These are phyloP conservation scores for Capitulum mitella DNA, from an alignment of 2,888 invertebrate species.

Conservation along the genomic window DNA sequence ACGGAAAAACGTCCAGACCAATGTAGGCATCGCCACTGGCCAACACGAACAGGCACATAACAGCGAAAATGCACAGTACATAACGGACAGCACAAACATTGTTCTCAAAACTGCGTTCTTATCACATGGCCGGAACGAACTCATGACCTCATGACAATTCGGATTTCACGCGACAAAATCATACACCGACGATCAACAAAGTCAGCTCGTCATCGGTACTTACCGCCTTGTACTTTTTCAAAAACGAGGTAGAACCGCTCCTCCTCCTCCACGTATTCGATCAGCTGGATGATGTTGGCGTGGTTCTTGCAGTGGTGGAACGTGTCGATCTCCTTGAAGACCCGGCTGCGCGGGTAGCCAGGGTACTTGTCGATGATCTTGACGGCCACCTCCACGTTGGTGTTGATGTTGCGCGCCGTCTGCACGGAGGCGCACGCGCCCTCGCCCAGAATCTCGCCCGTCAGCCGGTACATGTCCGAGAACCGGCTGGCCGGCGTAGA, in stretches of 20 bases:
- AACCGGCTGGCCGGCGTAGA: slow-evolving; percentile 1
- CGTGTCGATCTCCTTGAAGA: slow-evolving; percentile 97
- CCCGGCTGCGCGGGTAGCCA: slow-evolving; percentile 85
- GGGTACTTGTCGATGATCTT: slow-evolving; percentile 94
- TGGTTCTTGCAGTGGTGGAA: slow-evolving; percentile 98
- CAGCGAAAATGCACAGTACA: too few species aligned
- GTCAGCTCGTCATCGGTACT: too few species aligned
- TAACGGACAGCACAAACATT: too few species aligned
- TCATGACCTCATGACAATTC: too few species aligned
- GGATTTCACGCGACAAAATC: not conserved
- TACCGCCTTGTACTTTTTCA: slow-evolving; percentile 82
- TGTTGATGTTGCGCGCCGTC: slow-evolving; percentile 84
- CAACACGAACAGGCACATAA: too few species aligned
- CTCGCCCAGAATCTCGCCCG: slow-evolving; percentile 90
- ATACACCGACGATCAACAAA: too few species aligned
- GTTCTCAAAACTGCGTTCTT: too few species aligned
- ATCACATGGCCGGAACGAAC: too few species aligned
- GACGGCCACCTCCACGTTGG: slow-evolving; percentile 90
- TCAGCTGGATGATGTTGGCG: slow-evolving; percentile 93
- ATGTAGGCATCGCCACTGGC: too few species aligned
- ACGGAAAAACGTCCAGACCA: too few species aligned
- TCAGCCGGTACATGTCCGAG: slow-evolving; percentile 80
- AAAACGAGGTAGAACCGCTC: slow-evolving; percentile 91
- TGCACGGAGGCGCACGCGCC: slow-evolving; percentile 95
- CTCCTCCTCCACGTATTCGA: slow-evolving; percentile 95